phyloP scores from a whole-genome alignment of 2,888 invertebrate genomes.

The Xestobium rufovillosum region DNA sequence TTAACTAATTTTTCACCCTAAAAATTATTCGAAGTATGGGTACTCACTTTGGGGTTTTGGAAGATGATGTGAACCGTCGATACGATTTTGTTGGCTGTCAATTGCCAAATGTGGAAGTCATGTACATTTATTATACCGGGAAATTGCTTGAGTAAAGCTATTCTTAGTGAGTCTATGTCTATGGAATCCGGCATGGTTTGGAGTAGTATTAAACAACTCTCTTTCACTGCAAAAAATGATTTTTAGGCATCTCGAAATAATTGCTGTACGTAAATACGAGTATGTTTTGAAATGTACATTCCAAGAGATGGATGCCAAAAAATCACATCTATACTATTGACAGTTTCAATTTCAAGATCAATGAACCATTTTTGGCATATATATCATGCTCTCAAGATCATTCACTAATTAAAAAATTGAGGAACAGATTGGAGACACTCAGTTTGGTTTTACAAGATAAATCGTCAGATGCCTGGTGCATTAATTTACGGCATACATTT shows the following conservation, averaged over 20 bases:
- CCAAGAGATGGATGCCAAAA: too few species aligned
- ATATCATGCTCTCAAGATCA: too few species aligned
- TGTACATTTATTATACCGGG: slow-evolving; percentile 70
- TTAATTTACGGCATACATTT: too few species aligned
- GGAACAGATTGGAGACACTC: too few species aligned
- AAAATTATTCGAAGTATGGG: slow-evolving; percentile 4
- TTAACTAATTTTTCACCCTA: too few species aligned
- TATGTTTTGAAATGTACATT: too few species aligned
- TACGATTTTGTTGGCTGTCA: slow-evolving; percentile 70
- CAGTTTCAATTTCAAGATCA: slow-evolving; percentile 14
- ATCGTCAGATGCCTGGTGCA: too few species aligned
- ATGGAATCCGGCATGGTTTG: slow-evolving; percentile 90
- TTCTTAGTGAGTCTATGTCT: slow-evolving; percentile 63
- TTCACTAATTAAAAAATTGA: too few species aligned
- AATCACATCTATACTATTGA: slow-evolving; percentile 5
- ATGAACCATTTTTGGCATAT: too few species aligned
- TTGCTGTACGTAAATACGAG: too few species aligned
- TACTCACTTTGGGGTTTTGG: slow-evolving; percentile 50
- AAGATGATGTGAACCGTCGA: slow-evolving; percentile 80
- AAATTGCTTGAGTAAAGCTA: slow-evolving; percentile 56
- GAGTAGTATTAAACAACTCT: slow-evolving; percentile 78
- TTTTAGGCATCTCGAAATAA: too few species aligned
- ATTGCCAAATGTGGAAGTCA: slow-evolving; percentile 84
- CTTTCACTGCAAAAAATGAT: slow-evolving; percentile 65
- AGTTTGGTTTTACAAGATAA: too few species aligned